Conservation (phyloP, 2,113 vertebrate species). For the Ancistrus triradiatus region DNA sequence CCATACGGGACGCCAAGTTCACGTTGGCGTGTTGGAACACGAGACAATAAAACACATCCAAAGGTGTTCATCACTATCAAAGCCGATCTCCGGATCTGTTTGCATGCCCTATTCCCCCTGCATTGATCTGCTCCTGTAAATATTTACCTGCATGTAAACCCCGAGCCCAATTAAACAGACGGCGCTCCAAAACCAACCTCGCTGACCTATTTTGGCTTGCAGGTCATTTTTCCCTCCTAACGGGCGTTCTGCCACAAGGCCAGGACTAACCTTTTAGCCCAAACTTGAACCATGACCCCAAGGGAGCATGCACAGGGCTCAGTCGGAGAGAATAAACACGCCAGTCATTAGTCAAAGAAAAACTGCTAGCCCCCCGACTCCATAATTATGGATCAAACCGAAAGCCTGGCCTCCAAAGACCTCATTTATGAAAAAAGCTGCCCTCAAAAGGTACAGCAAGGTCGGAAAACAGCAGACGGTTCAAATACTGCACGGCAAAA, state of each 20-base stretch:
- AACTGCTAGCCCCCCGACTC: slow-evolving; percentile 23
- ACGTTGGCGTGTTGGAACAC: too few relatives aligned
- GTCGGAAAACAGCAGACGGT: slow-evolving; percentile 1
- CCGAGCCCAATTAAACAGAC: background rate
- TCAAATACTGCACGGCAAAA: background rate
- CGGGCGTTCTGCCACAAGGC: slow-evolving; percentile 6
- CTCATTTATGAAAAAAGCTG: slow-evolving; percentile 13
- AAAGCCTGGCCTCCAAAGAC: slow-evolving; percentile 13
- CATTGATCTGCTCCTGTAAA: background rate
- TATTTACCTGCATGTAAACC: background rate
- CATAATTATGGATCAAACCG: slow-evolving; percentile 8
- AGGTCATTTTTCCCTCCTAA: slow-evolving; percentile 11
- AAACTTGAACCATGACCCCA: slow-evolving; percentile 47
- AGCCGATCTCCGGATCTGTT: background rate
- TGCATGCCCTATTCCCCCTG: background rate
- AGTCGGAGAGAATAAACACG: slow-evolving; percentile 17
- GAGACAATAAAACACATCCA: too few relatives aligned
- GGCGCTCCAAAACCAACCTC: background rate
- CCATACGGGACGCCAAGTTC: too few relatives aligned
- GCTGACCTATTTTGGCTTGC: slow-evolving; percentile 11
- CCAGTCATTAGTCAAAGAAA: background rate
- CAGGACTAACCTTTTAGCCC: slow-evolving; percentile 31
- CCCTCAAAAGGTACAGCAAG: slow-evolving; percentile 15
- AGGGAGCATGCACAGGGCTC: slow-evolving; percentile 13
- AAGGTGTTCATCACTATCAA: too few relatives aligned